Conservation (phyloP, 2,113 vertebrate genomes). For the Melanotaenia duboulayi region DNA sequence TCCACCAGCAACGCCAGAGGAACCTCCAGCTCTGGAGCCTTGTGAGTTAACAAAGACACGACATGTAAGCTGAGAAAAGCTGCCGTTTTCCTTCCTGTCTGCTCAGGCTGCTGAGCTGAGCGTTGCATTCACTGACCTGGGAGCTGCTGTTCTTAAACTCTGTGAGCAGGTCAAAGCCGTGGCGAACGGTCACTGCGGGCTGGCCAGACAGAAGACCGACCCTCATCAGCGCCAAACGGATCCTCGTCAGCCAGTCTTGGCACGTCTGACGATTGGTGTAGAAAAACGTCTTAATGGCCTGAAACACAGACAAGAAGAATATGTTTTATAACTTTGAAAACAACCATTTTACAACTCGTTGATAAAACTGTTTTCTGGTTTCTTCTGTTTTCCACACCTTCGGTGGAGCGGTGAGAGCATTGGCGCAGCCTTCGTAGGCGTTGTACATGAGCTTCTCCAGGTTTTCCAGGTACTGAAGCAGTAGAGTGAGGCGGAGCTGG, state of each 20-base stretch:
- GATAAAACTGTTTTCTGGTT: no score
- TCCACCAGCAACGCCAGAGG: constrained; percentile 95
- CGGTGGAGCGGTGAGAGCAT: constrained; percentile 94
- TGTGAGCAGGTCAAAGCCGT: constrained; percentile 94
- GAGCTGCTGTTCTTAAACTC: constrained; percentile 93
- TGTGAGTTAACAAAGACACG: constrained; percentile 6
- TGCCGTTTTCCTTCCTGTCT: accelerated
- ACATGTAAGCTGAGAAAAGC: no score
- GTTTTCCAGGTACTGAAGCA: constrained; percentile 96
- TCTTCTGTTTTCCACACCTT: constrained; percentile 83
- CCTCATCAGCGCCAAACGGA: constrained; percentile 96
- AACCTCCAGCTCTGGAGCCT: constrained; percentile 95
- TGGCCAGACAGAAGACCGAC: constrained; percentile 97
- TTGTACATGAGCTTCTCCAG: constrained; percentile 99
- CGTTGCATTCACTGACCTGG: constrained; percentile 76
- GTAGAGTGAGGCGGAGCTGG: constrained; percentile 93
- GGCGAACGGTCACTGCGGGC: constrained; percentile 95
- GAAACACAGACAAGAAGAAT: background rate
- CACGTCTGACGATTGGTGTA: constrained; percentile 98
- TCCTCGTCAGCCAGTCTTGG: constrained; percentile 97
- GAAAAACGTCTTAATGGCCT: constrained; percentile 98
- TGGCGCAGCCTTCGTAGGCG: constrained; percentile 97
- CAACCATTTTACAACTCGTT: no score
- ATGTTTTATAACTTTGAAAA: no score
- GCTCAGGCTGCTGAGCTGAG: background rate